Conservation (phyloP, 2,888 invertebrate species). For the Chaitophorus viminalis region DNA sequence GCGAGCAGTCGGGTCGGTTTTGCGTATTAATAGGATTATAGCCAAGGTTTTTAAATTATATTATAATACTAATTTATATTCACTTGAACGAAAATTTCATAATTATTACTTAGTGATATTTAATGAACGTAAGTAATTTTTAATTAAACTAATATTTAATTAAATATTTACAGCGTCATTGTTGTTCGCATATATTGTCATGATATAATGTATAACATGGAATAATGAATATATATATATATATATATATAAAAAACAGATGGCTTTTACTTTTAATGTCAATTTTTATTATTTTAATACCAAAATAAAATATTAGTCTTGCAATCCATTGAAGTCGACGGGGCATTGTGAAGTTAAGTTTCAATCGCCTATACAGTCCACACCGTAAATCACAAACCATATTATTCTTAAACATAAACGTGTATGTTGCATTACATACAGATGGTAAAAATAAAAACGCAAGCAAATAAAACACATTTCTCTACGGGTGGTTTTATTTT, state of each 20-base stretch:
- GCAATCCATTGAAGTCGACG: not conserved
- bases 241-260: not conserved
- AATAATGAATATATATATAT: no score
- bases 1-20: not conserved
- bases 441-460: not conserved
- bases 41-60: not conserved
- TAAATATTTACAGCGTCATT: not conserved
- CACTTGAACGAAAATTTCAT: not conserved
- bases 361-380: not conserved
- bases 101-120: not conserved
- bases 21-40: not conserved
- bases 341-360: not conserved
- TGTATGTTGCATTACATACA: no score
- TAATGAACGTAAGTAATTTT: not conserved
- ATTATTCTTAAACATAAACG: not conserved
- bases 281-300: not conserved
- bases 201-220: no score
- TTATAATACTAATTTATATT: slow-evolving; percentile 5
- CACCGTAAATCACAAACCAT: not conserved
- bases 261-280: not conserved
- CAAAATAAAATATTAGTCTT: not conserved
- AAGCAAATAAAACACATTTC: not conserved
- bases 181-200: not conserved
- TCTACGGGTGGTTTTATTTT: not conserved
- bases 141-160: slow-evolving; percentile 1